These are phyloP conservation scores for Rhinogobius similis DNA, from an alignment of 2,113 vertebrate genomes.

Conservation along the genomic window DNA sequence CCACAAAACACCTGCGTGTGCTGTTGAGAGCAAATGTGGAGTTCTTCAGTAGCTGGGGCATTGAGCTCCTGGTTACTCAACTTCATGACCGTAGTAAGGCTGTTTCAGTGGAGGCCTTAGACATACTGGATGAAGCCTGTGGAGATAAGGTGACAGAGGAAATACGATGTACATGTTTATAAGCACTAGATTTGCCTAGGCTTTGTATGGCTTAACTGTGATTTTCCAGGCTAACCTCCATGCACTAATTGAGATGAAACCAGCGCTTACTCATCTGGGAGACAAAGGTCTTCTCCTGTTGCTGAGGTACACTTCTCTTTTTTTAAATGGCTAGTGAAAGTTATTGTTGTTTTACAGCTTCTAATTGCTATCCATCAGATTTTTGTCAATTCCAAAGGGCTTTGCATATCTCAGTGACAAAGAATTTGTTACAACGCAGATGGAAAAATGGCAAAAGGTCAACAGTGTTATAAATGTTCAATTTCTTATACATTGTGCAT, in stretches of 20 bases:
- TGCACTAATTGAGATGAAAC: constrained; percentile 24
- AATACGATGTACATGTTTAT: neutral
- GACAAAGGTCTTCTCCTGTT: constrained; percentile 21
- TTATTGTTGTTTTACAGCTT: neutral
- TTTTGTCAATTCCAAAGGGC: constrained; percentile 92
- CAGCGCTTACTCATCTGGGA: constrained; percentile 22
- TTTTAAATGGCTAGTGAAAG: neutral
- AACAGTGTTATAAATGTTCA: neutral
- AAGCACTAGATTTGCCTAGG: neutral
- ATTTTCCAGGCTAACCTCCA: constrained; percentile 18
- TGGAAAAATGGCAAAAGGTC: constrained; percentile 94
- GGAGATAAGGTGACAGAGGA: constrained; percentile 86
- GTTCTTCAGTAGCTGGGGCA: constrained; percentile 94
- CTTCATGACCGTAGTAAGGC: constrained; percentile 90
- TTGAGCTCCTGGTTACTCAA: constrained; percentile 90
- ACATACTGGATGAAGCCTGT: constrained; percentile 93
- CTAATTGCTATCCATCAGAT: constrained; percentile 73
- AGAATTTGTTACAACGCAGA: constrained; percentile 87
- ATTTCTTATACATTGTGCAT: neutral
- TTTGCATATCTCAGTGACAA: constrained; percentile 92
- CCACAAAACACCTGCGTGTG: constrained; percentile 89
- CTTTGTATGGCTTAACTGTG: neutral
- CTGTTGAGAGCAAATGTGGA: constrained; percentile 89
- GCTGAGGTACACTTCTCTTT: constrained; percentile 5
- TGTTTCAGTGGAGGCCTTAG: constrained; percentile 88